phyloP scores from a whole-genome alignment of 30 jellyfish, hydroid and myxozoan genomes.

The Aurelia sp. region DNA sequence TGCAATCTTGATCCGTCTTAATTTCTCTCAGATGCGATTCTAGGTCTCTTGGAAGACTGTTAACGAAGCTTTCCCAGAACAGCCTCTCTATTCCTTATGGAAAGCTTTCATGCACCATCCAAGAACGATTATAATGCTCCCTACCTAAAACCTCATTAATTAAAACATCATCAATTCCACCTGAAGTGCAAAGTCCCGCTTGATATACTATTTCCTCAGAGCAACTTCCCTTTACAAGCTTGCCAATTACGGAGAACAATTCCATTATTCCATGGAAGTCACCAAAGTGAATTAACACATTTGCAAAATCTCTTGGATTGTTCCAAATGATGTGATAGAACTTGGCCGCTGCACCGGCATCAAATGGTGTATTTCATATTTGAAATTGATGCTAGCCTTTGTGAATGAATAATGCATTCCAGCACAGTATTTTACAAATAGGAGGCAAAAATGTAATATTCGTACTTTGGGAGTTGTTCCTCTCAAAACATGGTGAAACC shows the following conservation, averaged over 20 bases:
- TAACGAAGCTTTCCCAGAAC: slow-evolving; percentile 19
- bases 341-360: slow-evolving; percentile 54
- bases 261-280: slow-evolving; percentile 43
- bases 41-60: background rate
- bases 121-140: slow-evolving; percentile 23
- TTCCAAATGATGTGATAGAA: slow-evolving; percentile 46
- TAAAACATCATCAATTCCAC: slow-evolving; percentile 28
- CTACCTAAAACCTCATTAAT: no score
- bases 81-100: slow-evolving; percentile 18
- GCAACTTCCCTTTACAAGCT: slow-evolving; percentile 25
- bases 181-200: slow-evolving; percentile 29
- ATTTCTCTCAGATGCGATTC: slow-evolving; percentile 1
- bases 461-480: slow-evolving; percentile 9
- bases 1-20: slow-evolving; percentile 12
- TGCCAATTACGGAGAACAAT: slow-evolving; percentile 28
- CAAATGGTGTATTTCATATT: slow-evolving; percentile 34
- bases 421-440: slow-evolving; percentile 38
- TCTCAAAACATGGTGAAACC: slow-evolving; percentile 5
- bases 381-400: slow-evolving; percentile 25
- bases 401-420: slow-evolving; percentile 36
- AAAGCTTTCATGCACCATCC: slow-evolving; percentile 50
- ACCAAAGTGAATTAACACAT: slow-evolving; percentile 15
- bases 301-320: slow-evolving; percentile 20
- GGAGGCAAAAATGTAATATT: slow-evolving; percentile 37
- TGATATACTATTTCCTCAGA: slow-evolving; percentile 31